These are phyloP conservation scores for Sceliomorpha sp. DNA, from an alignment of 2,888 invertebrate genomes.

Conservation along the genomic window DNA sequence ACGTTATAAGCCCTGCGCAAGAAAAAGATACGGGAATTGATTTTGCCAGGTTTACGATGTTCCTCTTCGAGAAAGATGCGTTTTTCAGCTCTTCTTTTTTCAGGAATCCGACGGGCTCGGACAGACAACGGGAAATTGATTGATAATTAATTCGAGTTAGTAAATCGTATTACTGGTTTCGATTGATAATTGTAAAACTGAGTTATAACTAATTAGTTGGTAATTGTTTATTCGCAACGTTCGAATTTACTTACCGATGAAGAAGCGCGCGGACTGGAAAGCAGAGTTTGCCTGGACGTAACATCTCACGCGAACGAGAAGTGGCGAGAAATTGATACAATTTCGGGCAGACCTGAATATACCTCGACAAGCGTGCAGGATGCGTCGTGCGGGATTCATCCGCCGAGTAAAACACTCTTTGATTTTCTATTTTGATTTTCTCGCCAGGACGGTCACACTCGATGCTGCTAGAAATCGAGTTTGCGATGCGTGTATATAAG, in stretches of 20 bases:
- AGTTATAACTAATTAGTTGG: no score
- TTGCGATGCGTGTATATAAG: constrained; percentile 55
- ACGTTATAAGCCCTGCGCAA: constrained; percentile 11
- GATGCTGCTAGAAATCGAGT: constrained; percentile 57
- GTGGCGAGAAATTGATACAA: constrained; percentile 29
- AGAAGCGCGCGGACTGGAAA: background rate
- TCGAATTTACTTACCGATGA: no score
- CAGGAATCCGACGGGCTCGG: no score
- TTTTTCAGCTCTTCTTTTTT: background rate
- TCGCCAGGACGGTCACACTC: constrained; percentile 17
- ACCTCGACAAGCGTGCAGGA: constrained; percentile 20
- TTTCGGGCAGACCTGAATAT: constrained; percentile 29
- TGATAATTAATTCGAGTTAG: no score
- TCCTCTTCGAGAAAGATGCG: no score
- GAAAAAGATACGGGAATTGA: constrained; percentile 9
- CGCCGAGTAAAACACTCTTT: constrained; percentile 36
- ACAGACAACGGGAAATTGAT: no score
- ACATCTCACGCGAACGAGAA: constrained; percentile 20
- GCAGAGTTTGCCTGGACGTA: background rate
- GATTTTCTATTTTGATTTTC: constrained; percentile 59
- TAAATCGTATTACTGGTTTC: no score
- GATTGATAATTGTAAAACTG: no score
- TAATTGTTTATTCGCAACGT: no score
- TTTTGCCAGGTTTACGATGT: background rate
- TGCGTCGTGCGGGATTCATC: constrained; percentile 21